These are phyloP conservation scores for Distichodus sexfasciatus DNA, from an alignment of 2,797 vertebrate species.

Conservation along the genomic window DNA sequence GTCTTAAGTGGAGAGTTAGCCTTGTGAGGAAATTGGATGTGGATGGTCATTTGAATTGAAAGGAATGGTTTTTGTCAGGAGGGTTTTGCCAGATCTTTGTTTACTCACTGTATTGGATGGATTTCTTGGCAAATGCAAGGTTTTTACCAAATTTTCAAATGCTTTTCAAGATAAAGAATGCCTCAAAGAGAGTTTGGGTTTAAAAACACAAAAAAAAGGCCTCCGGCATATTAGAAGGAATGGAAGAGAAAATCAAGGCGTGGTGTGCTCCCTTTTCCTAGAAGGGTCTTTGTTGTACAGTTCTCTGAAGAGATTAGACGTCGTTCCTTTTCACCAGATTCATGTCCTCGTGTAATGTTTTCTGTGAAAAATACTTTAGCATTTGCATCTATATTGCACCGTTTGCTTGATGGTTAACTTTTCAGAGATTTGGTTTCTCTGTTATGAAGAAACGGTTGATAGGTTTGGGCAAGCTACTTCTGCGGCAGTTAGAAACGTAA, in stretches of 20 bases:
- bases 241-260: background rate
- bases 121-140: background rate
- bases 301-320: background rate
- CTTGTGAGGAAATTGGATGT: slow-evolving; percentile 26
- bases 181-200: background rate
- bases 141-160: too few species aligned
- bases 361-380: background rate
- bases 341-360: too few species aligned
- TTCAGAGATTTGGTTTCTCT: background rate
- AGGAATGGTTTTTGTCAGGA: background rate
- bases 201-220: background rate
- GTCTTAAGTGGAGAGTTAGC: slow-evolving; percentile 8
- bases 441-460: too few species aligned
- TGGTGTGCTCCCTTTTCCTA: background rate
- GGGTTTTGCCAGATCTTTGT: slow-evolving; percentile 14
- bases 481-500: too few species aligned
- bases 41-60: slow-evolving; percentile 21
- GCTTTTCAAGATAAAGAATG: background rate
- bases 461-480: too few species aligned
- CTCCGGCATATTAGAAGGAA: background rate
- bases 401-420: background rate
- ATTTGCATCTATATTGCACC: background rate
- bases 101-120: background rate
- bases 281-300: background rate
- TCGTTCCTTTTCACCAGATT: background rate